Base-by-base conservation (phyloP, 2,797 vertebrate species). In the Leptatherina wallacei region DNA sequence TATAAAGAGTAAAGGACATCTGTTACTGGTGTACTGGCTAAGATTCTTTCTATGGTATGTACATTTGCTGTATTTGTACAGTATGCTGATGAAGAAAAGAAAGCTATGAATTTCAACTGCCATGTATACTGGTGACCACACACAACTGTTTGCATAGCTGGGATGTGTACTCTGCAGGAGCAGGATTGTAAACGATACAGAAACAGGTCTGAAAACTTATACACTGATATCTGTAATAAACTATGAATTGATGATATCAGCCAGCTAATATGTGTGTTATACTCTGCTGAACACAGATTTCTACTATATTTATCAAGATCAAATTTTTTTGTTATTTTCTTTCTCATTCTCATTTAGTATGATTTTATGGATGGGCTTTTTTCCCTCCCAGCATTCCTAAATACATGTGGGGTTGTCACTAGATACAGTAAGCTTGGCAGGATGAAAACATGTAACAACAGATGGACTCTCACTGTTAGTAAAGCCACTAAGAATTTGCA, bases 401-500 rank as follows among this genome's bases (percentile, higher is more conserved):
- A 49, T 14, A 52, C 4, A 6, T 66, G 30, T 54, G 51, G 30
- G 36, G 33, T 63, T 20, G 59, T 71, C 69, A 80, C 58, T 64
- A 65, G 64, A 24, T 80, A 14, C 18, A 68, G 80, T 65, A 54
- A 67, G 67, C 60, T 80, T n/a, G 38, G 57, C 52, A 55, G 73
- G 56, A 64, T 68, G 42, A 70, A 63, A 71, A 55, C 79, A 75
- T 83, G 67, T 64, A 27, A 66, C 35, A 35, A 61, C 66, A 75
- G 69, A 72, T 58, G 47, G 74, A 65, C 55, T 75, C 44, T 59
- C 42, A 64, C 54, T 65, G 54, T 82, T 79, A 73, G 73, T 80
- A 56, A 64, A 68, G 72, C 62, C 74, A 65, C 59, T 82, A 61
- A 76, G 55, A 76, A 65, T 78, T 75, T 87, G 69, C 77, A 81